phyloP scores from a whole-genome alignment of 2,113 vertebrate species.

The Epinephelus cyanopodus region DNA sequence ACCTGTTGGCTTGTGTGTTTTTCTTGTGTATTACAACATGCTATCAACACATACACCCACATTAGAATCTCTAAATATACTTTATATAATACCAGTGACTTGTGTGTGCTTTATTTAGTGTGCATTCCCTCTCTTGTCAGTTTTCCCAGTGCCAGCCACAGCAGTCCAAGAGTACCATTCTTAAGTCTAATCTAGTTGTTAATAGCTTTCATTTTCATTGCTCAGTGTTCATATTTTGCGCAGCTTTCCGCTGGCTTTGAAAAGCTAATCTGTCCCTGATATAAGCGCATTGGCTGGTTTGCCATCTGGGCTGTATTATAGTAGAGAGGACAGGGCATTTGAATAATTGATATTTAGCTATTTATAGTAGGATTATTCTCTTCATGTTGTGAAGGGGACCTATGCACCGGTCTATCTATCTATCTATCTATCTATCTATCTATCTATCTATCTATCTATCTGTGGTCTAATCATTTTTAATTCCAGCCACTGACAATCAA shows the following conservation, averaged over 20 bases:
- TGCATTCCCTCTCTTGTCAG: background rate
- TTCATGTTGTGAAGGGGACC: slow-evolving; percentile 69
- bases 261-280: slow-evolving; percentile 82
- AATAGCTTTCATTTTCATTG: slow-evolving; percentile 73
- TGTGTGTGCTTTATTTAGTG: slow-evolving; percentile 15
- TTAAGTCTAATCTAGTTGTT: slow-evolving; percentile 69
- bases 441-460: slow-evolving; percentile 34
- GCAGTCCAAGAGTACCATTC: slow-evolving; percentile 38
- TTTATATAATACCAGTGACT: slow-evolving; percentile 18
- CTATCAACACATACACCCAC: slow-evolving; percentile 1
- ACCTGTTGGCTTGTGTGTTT: background rate
- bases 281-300: slow-evolving; percentile 78
- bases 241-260: slow-evolving; percentile 79
- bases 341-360: slow-evolving; percentile 85
- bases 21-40: background rate
- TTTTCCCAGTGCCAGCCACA: slow-evolving; percentile 32
- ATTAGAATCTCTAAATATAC: slow-evolving; percentile 13
- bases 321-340: slow-evolving; percentile 75
- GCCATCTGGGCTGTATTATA: slow-evolving; percentile 83
- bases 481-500: background rate
- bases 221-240: slow-evolving; percentile 65
- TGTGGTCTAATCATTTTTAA: background rate
- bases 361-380: slow-evolving; percentile 81
- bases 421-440: slow-evolving; percentile 28
- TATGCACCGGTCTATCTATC: slow-evolving; percentile 43